phyloP scores from a whole-genome alignment of 2,113 vertebrate genomes.

The Taxidea taxus region DNA sequence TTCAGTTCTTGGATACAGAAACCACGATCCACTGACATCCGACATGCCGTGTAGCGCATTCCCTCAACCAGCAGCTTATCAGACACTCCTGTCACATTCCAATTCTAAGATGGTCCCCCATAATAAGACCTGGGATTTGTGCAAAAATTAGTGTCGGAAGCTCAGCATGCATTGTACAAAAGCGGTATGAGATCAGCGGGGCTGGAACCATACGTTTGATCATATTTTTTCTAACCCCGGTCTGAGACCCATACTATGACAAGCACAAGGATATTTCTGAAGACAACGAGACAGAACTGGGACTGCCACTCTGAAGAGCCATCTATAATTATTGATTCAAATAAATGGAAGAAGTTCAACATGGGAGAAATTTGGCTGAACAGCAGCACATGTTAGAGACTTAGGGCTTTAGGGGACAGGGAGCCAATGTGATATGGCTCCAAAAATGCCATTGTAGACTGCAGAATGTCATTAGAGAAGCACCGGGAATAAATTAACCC shows the following conservation, averaged over 20 bases:
- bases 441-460: not conserved
- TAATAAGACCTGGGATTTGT: not conserved
- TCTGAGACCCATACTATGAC: not conserved
- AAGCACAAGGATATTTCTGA: not conserved
- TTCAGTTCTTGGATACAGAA: not conserved
- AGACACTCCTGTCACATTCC: not conserved
- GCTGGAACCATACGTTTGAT: not conserved
- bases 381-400: not conserved
- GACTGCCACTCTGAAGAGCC: not conserved
- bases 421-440: not conserved
- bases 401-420: not conserved
- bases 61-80: not conserved
- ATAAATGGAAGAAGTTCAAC: not conserved
- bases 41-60: not conserved
- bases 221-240: not conserved
- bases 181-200: not conserved
- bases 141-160: not conserved
- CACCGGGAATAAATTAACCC: not conserved
- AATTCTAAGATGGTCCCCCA: not conserved
- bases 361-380: not conserved
- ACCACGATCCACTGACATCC: not conserved
- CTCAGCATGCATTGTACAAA: not conserved
- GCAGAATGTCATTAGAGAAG: not conserved
- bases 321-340: not conserved
- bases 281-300: not conserved